A percentile compares a stretch with the other conserved stretches of the same genome.
These are phyloP conservation scores for Babylonia areolata DNA, from an alignment of 1,140 invertebrate genomes.

Conservation along the genomic window DNA sequence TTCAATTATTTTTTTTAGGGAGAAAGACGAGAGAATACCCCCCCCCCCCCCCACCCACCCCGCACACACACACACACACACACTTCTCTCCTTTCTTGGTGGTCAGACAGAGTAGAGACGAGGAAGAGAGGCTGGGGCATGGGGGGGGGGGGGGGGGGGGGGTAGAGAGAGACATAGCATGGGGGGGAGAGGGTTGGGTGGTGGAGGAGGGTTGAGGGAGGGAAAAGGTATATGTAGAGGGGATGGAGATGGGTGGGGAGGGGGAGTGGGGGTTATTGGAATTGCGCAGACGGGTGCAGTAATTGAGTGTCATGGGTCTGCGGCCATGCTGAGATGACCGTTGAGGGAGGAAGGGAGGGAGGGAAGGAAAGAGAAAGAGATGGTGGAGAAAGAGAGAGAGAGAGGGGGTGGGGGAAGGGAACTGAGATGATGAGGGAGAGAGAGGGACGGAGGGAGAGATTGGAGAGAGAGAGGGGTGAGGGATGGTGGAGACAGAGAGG, in stretches of 20 bases:
- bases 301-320: neutral
- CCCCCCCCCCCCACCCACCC: no score
- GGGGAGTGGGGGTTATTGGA: neutral
- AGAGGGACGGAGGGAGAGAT: neutral
- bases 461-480: neutral
- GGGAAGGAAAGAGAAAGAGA: neutral
- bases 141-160: no score
- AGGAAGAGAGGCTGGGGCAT: no score
- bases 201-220: no score
- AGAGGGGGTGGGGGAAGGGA: neutral
- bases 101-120: no score
- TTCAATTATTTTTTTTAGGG: no score
- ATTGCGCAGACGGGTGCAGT: neutral
- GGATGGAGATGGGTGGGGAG: neutral
- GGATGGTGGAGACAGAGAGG: neutral
- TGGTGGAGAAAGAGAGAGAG: neutral
- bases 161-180: no score
- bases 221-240: no score
- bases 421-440: neutral
- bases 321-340: neutral
- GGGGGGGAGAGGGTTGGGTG: no score
- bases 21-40: no score
- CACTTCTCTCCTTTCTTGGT: no score
- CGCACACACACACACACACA: no score
- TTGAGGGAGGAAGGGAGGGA: neutral